These are phyloP conservation scores for Vidua chalybeata DNA, from an alignment of 2,113 vertebrate species.

Conservation along the genomic window DNA sequence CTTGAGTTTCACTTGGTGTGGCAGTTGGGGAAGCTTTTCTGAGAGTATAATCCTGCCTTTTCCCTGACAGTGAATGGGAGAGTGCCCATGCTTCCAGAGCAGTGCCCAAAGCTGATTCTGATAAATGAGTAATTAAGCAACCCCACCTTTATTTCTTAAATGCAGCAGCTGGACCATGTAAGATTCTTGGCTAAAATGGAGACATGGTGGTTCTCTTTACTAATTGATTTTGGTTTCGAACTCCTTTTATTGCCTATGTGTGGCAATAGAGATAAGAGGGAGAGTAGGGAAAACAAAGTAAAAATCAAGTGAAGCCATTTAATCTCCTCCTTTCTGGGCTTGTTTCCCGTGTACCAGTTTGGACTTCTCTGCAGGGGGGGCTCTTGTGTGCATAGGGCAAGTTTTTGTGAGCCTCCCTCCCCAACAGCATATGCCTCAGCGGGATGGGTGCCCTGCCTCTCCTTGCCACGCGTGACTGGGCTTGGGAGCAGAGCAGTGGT, in stretches of 20 bases:
- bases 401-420: background rate
- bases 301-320: background rate
- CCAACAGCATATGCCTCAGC: fast-evolving
- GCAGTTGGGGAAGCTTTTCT: background rate
- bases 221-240: background rate
- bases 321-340: background rate
- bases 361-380: fast-evolving
- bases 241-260: background rate
- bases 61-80: background rate
- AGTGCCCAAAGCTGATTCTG: background rate
- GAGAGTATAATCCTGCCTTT: background rate
- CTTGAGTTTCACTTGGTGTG: background rate
- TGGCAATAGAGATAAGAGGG: background rate
- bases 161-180: background rate
- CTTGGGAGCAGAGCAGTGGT: fast-evolving
- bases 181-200: background rate
- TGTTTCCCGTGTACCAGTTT: fast-evolving
- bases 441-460: background rate
- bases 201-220: background rate
- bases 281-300: background rate
- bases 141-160: background rate
- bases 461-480: fast-evolving
- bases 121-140: background rate
- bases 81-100: background rate
- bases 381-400: fast-evolving